Conservation (phyloP, 2,888 invertebrate genomes). For the Thereva nobilitata region DNA sequence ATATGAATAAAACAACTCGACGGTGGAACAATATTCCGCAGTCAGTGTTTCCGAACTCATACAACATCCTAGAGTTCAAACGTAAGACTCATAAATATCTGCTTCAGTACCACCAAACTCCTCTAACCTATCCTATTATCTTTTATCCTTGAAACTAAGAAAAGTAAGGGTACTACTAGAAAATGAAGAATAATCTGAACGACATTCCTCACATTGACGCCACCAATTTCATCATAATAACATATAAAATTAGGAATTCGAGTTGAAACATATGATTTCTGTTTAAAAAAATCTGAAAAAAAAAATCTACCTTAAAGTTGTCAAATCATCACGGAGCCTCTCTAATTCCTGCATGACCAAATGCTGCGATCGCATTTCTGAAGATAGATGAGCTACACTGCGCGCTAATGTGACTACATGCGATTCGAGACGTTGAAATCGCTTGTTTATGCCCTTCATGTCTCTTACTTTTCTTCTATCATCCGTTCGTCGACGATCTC, state of each 20-base stretch:
- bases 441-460: slow-evolving; percentile 78
- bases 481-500: slow-evolving; percentile 71
- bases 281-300: not conserved
- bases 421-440: slow-evolving; percentile 86
- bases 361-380: slow-evolving; percentile 89
- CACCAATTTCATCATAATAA: not conserved
- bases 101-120: too few species aligned
- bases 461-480: slow-evolving; percentile 76
- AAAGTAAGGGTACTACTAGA: too few species aligned
- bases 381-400: slow-evolving; percentile 87
- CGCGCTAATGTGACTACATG: slow-evolving; percentile 89
- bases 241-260: not conserved
- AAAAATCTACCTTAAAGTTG: slow-evolving; percentile 55
- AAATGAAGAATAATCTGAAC: too few species aligned
- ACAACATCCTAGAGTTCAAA: too few species aligned
- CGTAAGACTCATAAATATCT: too few species aligned
- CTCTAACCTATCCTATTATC: too few species aligned
- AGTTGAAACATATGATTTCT: not conserved
- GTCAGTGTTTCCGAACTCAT: too few species aligned
- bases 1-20: too few species aligned
- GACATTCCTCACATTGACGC: too few species aligned
- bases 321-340: slow-evolving; percentile 79
- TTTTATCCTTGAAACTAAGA: too few species aligned
- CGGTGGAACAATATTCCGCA: too few species aligned
- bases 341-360: slow-evolving; percentile 90